phyloP scores from a whole-genome alignment of 2,888 invertebrate species.

The Trichogramma dendrolimi region DNA sequence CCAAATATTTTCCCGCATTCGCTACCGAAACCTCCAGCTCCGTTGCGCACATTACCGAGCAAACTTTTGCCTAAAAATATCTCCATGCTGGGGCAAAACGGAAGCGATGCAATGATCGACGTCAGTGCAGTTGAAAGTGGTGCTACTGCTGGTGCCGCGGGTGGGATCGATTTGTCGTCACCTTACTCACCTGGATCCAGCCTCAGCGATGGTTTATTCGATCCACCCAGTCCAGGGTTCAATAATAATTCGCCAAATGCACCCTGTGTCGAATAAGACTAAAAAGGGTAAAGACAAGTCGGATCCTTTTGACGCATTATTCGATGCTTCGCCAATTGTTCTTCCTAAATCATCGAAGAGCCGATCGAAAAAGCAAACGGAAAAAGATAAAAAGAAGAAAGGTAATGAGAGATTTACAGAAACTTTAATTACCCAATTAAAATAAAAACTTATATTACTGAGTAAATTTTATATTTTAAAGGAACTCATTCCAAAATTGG shows the following conservation, averaged over 20 bases:
- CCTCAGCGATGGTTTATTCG: conserved; percentile 82
- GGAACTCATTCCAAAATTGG: conserved; percentile 65
- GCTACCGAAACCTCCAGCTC: conserved; percentile 33
- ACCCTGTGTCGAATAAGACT: conserved; percentile 38
- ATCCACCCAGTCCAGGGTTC: conserved; percentile 61
- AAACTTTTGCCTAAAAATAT: conserved; percentile 40
- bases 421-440: background rate
- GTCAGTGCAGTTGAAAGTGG: conserved; percentile 52
- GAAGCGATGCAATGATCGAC: conserved; percentile 46
- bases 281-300: conserved; percentile 46
- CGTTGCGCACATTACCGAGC: conserved; percentile 31
- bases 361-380: conserved; percentile 50
- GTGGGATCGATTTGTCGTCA: conserved; percentile 67
- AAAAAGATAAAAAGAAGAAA: conserved; percentile 54
- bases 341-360: conserved; percentile 45
- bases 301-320: conserved; percentile 63
- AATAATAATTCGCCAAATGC: conserved; percentile 40
- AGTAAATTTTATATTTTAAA: conserved; percentile 34
- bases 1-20: conserved; percentile 45
- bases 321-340: conserved; percentile 59
- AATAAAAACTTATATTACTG: background rate
- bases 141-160: too few species aligned
- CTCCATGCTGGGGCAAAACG: conserved; percentile 48
- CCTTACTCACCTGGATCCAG: conserved; percentile 88
- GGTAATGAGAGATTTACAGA: conserved; percentile 40